Base-by-base conservation (phyloP, 1,140 invertebrate species). In the Hermatobates lingyangjiaoensis region DNA sequence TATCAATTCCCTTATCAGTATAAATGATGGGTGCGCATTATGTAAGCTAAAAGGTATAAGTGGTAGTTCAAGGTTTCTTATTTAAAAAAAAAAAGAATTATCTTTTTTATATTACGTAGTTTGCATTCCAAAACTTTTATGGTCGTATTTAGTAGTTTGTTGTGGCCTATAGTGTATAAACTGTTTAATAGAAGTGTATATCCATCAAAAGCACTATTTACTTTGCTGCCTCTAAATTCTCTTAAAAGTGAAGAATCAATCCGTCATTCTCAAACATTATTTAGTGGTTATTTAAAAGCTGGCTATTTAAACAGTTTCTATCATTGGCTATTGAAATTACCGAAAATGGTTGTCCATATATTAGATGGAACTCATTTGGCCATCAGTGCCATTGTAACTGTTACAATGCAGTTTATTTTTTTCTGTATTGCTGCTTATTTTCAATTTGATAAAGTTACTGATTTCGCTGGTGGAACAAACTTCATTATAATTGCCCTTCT, bases 381-480 rank as follows among this genome's bases (percentile, higher is more conserved):
- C 42, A 80, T 91, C 45, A 87, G 85, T 70, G 86, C 84, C 15
- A 85, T 90, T 61, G 83, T 90, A 7, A 87, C 85, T 4, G 76
- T 87, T 39, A 74, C 71, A 2, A 83, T 93, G 83, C 87, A 92
- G 67, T 71, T 91, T 39, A 73, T 86, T 34, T 93, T 91, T 68
- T 93, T 91, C 64, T 71, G 77, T 18, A 76, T 91, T 52, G 87
- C 87, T 26, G 84, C 84, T 10, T 73, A 79, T 38, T 85, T 87
- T 59, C 82, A 90, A 66, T 77, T 84, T 70, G 87, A 92, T 61
- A 91, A 90, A 72, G 67, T 93, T 15, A 87, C 87, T 0, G 89
- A 92, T 66, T 89, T 93, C 69, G 88, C 87, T 51, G 87, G 87
- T 5, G 88, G 87, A 50, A 80, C 81, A 42, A 92, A 91, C 68